Conservation (phyloP, 2,888 invertebrate genomes). For the Serrognathus titanus region DNA sequence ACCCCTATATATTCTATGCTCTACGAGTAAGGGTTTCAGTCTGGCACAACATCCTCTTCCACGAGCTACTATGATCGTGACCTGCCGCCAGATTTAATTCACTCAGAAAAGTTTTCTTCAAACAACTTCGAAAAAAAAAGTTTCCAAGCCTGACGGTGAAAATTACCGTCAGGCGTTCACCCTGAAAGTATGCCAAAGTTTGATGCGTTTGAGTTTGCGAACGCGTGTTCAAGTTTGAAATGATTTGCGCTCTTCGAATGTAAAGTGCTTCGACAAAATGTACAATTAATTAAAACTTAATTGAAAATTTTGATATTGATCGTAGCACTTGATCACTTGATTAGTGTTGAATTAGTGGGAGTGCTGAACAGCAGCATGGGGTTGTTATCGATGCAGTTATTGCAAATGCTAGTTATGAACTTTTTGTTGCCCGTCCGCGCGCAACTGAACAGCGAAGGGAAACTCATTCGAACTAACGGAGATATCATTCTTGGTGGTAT, state of each 20-base stretch:
- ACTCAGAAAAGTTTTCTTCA: slow-evolving; percentile 6
- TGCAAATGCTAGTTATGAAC: slow-evolving; percentile 3
- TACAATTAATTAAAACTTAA: slow-evolving; percentile 4
- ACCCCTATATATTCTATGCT: slow-evolving; percentile 37
- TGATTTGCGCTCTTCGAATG: background rate
- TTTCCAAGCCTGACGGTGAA: slow-evolving; percentile 1
- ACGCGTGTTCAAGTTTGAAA: too few species aligned
- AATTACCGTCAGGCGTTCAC: too few species aligned
- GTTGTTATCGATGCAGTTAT: slow-evolving; percentile 4
- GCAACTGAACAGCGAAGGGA: slow-evolving; percentile 32
- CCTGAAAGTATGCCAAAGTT: too few species aligned
- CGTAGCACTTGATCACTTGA: slow-evolving; percentile 17
- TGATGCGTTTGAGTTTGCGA: too few species aligned
- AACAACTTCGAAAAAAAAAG: slow-evolving; percentile 5
- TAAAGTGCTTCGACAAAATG: background rate
- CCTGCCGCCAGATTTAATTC: slow-evolving; percentile 25
- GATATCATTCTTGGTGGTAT: slow-evolving; percentile 66
- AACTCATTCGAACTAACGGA: slow-evolving; percentile 50
- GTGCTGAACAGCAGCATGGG: slow-evolving; percentile 3
- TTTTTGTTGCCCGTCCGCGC: slow-evolving; percentile 20
- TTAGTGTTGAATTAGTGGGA: slow-evolving; percentile 20
- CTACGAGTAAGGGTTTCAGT: slow-evolving; percentile 32
- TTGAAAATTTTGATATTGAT: slow-evolving; percentile 3
- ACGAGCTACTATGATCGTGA: slow-evolving; percentile 19
- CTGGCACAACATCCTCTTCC: slow-evolving; percentile 26